Evolutionary conservation across 2,888 invertebrate species (phyloP).

Genomic region (Heliconius hortense): DNA sequence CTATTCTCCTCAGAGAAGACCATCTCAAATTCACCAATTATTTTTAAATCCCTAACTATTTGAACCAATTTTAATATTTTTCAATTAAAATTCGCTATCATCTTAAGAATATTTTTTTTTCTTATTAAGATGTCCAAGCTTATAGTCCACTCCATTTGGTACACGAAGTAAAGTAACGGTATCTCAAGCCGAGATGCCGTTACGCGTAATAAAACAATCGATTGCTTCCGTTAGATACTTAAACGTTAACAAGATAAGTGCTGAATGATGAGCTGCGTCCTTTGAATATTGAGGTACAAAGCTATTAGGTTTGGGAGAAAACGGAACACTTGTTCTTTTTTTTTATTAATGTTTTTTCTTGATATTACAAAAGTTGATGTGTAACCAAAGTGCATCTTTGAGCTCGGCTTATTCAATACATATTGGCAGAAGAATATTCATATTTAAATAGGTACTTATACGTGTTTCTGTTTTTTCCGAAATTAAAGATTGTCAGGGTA

Average conservation of each 20-base stretch:
- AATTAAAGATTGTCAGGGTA: too few relatives aligned
- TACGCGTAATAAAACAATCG: conserved; percentile 35
- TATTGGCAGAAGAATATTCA: too few relatives aligned
- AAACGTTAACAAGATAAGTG: conserved; percentile 37
- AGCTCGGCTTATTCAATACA: too few relatives aligned
- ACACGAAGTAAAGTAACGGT: not conserved
- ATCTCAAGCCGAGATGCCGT: not conserved
- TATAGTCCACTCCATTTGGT: conserved; percentile 7
- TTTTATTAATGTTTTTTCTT: not conserved
- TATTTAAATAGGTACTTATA: too few relatives aligned
- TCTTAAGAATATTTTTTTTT: not conserved
- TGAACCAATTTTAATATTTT: not conserved
- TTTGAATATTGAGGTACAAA: conserved; percentile 20
- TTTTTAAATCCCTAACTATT: not conserved
- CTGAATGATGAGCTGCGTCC: conserved; percentile 32
- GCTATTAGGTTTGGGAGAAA: conserved; percentile 6
- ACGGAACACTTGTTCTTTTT: not conserved
- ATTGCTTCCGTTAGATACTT: conserved; percentile 36
- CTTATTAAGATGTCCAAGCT: not conserved
- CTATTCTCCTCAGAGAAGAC: conserved; percentile 31
- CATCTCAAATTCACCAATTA: conserved; percentile 29
- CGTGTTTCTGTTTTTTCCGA: too few relatives aligned
- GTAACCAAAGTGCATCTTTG: too few relatives aligned
- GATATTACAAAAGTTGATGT: too few relatives aligned
- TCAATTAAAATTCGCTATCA: not conserved